Evolutionary conservation across 2,888 invertebrate genomes (phyloP), one percentile per base, ranked within the genome.

Genomic region (Drosophila formosana): DNA sequence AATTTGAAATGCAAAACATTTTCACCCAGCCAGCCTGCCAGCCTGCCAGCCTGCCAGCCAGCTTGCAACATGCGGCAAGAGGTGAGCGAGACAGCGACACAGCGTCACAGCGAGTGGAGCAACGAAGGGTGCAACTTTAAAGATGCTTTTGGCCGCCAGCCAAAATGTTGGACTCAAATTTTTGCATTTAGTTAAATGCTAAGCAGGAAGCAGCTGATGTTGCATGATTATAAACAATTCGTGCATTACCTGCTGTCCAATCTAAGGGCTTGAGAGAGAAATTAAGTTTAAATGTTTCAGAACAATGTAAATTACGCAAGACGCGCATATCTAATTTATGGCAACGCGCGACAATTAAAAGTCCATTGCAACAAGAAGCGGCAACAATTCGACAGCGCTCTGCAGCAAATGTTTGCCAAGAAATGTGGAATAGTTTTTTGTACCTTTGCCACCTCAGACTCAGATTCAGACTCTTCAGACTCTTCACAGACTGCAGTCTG

Each of bases 1-100:
- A 86, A 86, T 86, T 86, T 86, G 81, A 82, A 80, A 85, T 85
- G 86, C 82, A 81, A 85, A 85, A 85, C 84, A 84, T 85, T 85
- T 75, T 55, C 73, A 62, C 57, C 58, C 58, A 50, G 25, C 67
- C 18, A 62, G 61, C 58, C 58, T 46, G 25, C 67, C 18, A 18
- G 32, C 32, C 32, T 6, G 32, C 32, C 32, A 32, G 32, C 61
- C 69, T 58, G 60, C 58, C 58, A 49, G 32, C 62, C 73, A 62
- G 60, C 58, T 56, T 46, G 23, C 67, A 5, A 68, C 43, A 60
- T 68, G 61, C 55, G 46, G 18, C 55, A 25, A 43, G 62, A 64
- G 66, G 57, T 67, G 60, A 37, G n/a, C 13, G 60, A 49, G 26
- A 37, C 57, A 8, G 37, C 6, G 3, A 32, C 4, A 55, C 13